A percentile compares a stretch with the other conserved stretches of the same genome.
phyloP scores from a whole-genome alignment of 2,888 invertebrate species.

The Cepaea hortensis region DNA sequence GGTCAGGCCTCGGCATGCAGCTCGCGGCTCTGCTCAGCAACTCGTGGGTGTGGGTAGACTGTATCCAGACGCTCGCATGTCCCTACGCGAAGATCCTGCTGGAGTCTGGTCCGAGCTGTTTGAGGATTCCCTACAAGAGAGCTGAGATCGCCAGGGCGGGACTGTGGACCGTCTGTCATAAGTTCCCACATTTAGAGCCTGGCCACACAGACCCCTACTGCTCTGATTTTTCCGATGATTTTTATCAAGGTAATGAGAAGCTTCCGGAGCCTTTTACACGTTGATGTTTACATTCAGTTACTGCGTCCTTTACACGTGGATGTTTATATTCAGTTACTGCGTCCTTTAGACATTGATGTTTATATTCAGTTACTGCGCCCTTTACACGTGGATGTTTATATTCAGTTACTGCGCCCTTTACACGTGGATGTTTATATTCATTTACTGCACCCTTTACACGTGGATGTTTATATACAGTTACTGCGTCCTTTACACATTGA shows the following conservation, averaged over 20 bases:
- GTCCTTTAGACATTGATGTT: too few relatives aligned
- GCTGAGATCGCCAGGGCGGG: constrained; percentile 25
- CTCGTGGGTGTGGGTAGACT: constrained; percentile 13
- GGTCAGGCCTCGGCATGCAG: neutral
- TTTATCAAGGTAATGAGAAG: constrained; percentile 7
- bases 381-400: too few relatives aligned
- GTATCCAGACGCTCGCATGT: neutral
- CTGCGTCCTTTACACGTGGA: too few relatives aligned
- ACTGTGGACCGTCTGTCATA: constrained; percentile 4
- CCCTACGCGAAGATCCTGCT: neutral
- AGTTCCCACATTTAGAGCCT: neutral
- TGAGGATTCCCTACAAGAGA: neutral
- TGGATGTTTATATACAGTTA: too few relatives aligned
- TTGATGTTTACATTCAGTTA: too few relatives aligned
- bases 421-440: too few relatives aligned
- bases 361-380: too few relatives aligned
- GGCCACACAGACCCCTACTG: constrained; percentile 36
- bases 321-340: too few relatives aligned
- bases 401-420: too few relatives aligned
- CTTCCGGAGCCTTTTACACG: too few relatives aligned
- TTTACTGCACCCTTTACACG: too few relatives aligned
- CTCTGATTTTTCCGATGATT: constrained; percentile 18
- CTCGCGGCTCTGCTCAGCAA: neutral
- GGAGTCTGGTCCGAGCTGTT: neutral
- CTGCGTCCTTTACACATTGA: too few relatives aligned